A percentile compares a stretch with the other conserved stretches of the same genome.
Conservation (phyloP, 2,113 vertebrate genomes). For the Lycocorax pyrrhopterus region DNA sequence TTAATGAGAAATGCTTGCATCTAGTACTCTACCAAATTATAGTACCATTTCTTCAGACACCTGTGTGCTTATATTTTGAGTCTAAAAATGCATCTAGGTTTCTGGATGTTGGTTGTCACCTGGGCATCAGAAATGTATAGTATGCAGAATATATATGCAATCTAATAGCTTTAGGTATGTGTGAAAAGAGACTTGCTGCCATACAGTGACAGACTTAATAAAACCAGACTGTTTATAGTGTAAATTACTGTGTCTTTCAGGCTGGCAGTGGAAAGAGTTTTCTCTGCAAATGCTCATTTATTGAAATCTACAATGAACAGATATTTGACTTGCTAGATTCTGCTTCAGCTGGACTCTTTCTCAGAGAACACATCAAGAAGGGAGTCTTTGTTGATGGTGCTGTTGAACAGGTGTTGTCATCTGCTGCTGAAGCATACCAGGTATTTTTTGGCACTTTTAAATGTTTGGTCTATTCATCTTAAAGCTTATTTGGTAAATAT, state of each 20-base stretch:
- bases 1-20: neutral
- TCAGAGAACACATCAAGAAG: constrained; percentile 96
- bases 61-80: neutral
- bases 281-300: constrained; percentile 96
- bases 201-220: neutral
- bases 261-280: constrained; percentile 86
- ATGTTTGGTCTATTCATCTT: neutral
- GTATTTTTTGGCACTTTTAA: constrained; percentile 61
- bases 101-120: neutral
- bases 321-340: constrained; percentile 94
- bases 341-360: constrained; percentile 87
- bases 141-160: neutral
- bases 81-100: neutral
- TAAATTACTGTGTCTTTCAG: constrained; percentile 65
- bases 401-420: constrained; percentile 87
- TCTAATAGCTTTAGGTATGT: neutral
- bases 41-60: neutral
- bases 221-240: neutral
- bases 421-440: constrained; percentile 93
- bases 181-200: neutral
- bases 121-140: neutral
- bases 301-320: constrained; percentile 98
- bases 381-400: constrained; percentile 94
- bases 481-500: neutral
- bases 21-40: neutral